Percentiles rank a stretch among this genome's conserved stretches.
Evolutionary conservation across 2,888 invertebrate genomes (phyloP).

Genomic region (Halocaridina rubra): DNA sequence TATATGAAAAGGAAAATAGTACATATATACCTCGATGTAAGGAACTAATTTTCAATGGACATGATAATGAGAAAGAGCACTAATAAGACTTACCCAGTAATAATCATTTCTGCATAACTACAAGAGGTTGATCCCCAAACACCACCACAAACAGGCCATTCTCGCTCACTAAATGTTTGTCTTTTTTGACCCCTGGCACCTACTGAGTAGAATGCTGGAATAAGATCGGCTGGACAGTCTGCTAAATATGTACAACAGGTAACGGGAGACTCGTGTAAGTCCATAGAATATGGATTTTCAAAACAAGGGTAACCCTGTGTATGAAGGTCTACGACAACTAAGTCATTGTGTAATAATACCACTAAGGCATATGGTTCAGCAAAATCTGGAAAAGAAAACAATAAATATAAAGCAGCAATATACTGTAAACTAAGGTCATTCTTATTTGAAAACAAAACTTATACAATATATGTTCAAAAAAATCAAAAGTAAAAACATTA

Average conservation of each 20-base stretch:
- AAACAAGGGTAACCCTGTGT: slow-evolving; percentile 97
- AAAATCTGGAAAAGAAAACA: slow-evolving; percentile 86
- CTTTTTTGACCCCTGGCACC: slow-evolving; percentile 80
- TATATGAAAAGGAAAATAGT: too few relatives aligned
- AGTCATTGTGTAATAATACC: slow-evolving; percentile 95
- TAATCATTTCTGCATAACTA: slow-evolving; percentile 96
- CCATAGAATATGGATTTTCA: slow-evolving; percentile 99
- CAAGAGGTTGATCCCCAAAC: slow-evolving; percentile 95
- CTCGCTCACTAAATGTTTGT: slow-evolving; percentile 86
- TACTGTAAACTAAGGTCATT: too few relatives aligned
- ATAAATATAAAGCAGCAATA: too few relatives aligned
- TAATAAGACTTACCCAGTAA: slow-evolving; percentile 83
- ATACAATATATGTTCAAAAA: too few relatives aligned
- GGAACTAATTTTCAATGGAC: background rate
- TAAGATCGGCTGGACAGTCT: slow-evolving; percentile 97
- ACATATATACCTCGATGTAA: too few relatives aligned
- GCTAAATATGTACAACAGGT: slow-evolving; percentile 97
- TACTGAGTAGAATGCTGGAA: slow-evolving; percentile 97
- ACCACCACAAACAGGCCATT: slow-evolving; percentile 97
- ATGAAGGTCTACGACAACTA: slow-evolving; percentile 96
- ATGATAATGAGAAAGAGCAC: background rate
- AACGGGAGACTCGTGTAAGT: slow-evolving; percentile 98
- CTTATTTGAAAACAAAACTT: too few relatives aligned
- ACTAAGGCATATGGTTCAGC: slow-evolving; percentile 98
- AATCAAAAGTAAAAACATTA: background rate